phyloP scores from a whole-genome alignment of 1,140 invertebrate species.

The Medauroidea extradentata region DNA sequence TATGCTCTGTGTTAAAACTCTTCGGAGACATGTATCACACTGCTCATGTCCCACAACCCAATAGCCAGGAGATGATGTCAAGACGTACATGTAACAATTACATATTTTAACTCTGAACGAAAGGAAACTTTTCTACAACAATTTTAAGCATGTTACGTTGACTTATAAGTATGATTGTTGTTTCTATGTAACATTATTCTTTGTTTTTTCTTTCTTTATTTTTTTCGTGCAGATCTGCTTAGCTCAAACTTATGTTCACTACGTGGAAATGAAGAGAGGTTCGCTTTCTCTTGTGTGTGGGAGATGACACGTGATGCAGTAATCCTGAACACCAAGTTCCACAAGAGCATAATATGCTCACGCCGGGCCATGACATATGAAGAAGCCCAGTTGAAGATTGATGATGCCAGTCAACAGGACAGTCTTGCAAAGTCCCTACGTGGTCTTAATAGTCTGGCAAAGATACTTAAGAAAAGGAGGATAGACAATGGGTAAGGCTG shows the following conservation, averaged over 20 bases:
- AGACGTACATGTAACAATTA: too few species aligned
- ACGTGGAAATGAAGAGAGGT: slow-evolving; percentile 71
- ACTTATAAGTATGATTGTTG: too few species aligned
- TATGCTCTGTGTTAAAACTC: too few species aligned
- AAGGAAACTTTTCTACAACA: too few species aligned
- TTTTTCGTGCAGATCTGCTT: slow-evolving; percentile 62
- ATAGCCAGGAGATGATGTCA: too few species aligned
- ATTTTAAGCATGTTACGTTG: too few species aligned
- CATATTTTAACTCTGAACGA: too few species aligned
- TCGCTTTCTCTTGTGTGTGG: slow-evolving; percentile 94
- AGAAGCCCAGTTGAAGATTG: slow-evolving; percentile 90
- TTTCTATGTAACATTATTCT: too few species aligned
- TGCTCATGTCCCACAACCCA: too few species aligned
- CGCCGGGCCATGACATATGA: slow-evolving; percentile 90
- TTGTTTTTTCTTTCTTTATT: neutral
- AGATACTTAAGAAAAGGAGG: slow-evolving; percentile 80
- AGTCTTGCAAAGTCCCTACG: slow-evolving; percentile 73
- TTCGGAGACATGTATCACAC: too few species aligned
- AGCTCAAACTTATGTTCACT: slow-evolving; percentile 93
- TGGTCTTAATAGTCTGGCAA: slow-evolving; percentile 79
- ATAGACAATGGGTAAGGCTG: slow-evolving; percentile 80
- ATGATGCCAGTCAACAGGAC: slow-evolving; percentile 71
- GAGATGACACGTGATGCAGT: slow-evolving; percentile 81
- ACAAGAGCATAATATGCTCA: slow-evolving; percentile 90
- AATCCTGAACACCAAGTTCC: slow-evolving; percentile 76